Conservation (phyloP, 1,140 invertebrate species). For the Drosophila parabipectinata region DNA sequence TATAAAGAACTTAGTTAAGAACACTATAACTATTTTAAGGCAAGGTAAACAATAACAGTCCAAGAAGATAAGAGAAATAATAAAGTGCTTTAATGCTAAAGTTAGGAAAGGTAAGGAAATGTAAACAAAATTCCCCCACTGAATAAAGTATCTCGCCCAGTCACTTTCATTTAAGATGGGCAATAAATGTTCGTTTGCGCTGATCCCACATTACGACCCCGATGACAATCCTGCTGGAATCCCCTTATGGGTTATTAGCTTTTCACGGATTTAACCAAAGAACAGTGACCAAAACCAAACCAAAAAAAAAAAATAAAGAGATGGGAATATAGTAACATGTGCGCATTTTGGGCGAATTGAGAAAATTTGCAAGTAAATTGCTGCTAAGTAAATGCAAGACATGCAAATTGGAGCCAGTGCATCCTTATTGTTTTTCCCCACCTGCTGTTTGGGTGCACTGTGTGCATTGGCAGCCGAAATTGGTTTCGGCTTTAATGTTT, state of each 20-base stretch:
- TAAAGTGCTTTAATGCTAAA: neutral
- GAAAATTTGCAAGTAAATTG: constrained; percentile 75
- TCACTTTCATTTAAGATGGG: constrained; percentile 65
- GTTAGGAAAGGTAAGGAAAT: constrained; percentile 21
- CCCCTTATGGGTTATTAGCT: constrained; percentile 83
- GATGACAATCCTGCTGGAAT: constrained; percentile 63
- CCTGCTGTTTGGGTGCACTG: constrained; percentile 83
- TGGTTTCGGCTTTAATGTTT: constrained; percentile 86
- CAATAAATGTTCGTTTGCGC: constrained; percentile 79
- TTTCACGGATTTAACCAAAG: constrained; percentile 52
- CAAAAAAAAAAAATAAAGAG: neutral
- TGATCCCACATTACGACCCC: constrained; percentile 76
- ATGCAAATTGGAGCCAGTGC: constrained; percentile 65
- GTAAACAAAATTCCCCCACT: constrained; percentile 10
- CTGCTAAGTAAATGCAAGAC: constrained; percentile 80
- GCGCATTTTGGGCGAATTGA: constrained; percentile 17
- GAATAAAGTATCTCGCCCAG: constrained; percentile 17
- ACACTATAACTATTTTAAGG: neutral
- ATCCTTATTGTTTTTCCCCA: constrained; percentile 21
- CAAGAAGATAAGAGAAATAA: neutral
- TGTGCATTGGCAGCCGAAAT: constrained; percentile 71
- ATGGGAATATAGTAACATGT: constrained; percentile 6
- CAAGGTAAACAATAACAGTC: neutral
- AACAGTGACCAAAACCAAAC: constrained; percentile 1
- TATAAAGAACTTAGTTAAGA: neutral